These are phyloP conservation scores for Platycheirus rosarum DNA, from an alignment of 2,888 invertebrate genomes.

Conservation along the genomic window DNA sequence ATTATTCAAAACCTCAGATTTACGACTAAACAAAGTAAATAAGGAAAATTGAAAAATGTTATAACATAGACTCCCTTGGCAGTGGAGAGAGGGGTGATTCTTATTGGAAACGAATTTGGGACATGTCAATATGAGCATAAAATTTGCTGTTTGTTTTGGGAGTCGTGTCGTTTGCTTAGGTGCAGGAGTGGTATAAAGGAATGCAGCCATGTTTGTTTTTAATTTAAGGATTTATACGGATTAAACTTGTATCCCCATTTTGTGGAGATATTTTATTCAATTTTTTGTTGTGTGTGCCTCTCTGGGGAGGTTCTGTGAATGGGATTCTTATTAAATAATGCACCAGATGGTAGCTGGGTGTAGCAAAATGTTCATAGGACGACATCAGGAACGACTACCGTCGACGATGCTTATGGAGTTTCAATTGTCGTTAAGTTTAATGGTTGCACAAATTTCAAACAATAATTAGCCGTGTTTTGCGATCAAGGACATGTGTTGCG, in stretches of 20 bases:
- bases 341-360: conserved; percentile 11
- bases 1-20: conserved; percentile 72
- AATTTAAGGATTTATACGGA: conserved; percentile 54
- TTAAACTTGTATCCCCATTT: conserved; percentile 18
- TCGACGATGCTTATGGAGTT: conserved; percentile 8
- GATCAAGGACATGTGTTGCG: conserved; percentile 60
- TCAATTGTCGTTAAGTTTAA: conserved; percentile 59
- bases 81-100: conserved; percentile 1
- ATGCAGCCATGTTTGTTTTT: conserved; percentile 59
- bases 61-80: neutral
- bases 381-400: neutral
- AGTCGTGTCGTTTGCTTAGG: conserved; percentile 38
- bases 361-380: neutral
- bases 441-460: conserved; percentile 44
- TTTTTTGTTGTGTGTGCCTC: conserved; percentile 8
- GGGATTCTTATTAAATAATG: conserved; percentile 31
- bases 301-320: conserved; percentile 18
- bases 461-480: conserved; percentile 61
- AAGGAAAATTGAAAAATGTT: conserved; percentile 66
- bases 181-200: neutral
- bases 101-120: conserved; percentile 63
- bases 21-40: conserved; percentile 66
- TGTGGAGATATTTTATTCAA: neutral
- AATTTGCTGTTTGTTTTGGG: conserved; percentile 28
- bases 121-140: conserved; percentile 51